phyloP scores from a whole-genome alignment of 2,797 vertebrate species.

The Eleutherodactylus coqui region DNA sequence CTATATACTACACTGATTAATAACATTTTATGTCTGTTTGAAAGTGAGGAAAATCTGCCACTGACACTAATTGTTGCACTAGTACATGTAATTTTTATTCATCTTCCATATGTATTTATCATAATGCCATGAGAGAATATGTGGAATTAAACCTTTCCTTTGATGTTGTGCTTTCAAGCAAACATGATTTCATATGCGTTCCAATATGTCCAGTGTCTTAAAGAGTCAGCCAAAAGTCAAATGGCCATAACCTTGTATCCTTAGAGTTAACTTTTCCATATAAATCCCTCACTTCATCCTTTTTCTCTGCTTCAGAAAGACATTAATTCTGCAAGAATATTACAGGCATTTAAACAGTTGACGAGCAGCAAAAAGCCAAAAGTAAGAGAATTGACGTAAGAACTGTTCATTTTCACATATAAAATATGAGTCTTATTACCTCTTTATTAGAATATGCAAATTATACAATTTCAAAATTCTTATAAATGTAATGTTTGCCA shows the following conservation, averaged over 20 bases:
- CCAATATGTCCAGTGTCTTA: conserved; percentile 53
- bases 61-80: background rate
- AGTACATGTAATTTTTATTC: background rate
- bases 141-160: conserved; percentile 59
- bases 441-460: background rate
- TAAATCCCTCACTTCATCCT: conserved; percentile 53
- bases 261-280: conserved; percentile 53
- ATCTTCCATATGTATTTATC: background rate
- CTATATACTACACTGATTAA: too few relatives aligned
- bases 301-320: conserved; percentile 5
- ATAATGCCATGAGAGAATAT: background rate
- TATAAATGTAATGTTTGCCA: conserved; percentile 20
- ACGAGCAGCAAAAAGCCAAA: background rate
- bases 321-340: background rate
- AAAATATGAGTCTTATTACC: background rate
- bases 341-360: background rate
- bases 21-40: background rate
- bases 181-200: conserved; percentile 64
- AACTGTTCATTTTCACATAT: background rate
- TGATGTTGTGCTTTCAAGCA: conserved; percentile 65
- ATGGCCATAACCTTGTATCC: conserved; percentile 45
- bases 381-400: background rate
- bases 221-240: conserved; percentile 70
- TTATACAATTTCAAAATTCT: background rate
- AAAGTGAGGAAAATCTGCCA: background rate